These are phyloP conservation scores for Tigriopus californicus DNA, from an alignment of 2,888 invertebrate genomes.

Conservation along the genomic window DNA sequence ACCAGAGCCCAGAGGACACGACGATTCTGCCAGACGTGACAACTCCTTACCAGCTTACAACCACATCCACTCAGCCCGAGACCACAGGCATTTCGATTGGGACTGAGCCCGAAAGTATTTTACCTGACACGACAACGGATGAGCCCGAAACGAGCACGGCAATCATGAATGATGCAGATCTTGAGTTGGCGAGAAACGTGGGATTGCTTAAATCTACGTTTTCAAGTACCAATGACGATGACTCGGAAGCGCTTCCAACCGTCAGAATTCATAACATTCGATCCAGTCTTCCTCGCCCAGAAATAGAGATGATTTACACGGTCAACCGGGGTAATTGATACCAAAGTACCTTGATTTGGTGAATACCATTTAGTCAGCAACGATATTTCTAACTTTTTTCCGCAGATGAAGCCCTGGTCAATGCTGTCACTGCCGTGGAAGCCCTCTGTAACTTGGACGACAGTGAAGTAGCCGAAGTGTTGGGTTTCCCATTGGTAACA, in stretches of 20 bases:
- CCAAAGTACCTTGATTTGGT: background rate
- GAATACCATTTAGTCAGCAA: no score
- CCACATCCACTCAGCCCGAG: no score
- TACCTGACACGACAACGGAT: background rate
- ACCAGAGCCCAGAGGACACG: no score
- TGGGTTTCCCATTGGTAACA: conserved; percentile 2
- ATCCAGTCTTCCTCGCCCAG: background rate
- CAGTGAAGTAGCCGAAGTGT: background rate
- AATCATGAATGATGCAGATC: no score
- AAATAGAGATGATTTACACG: conserved; percentile 8
- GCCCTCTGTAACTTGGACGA: background rate
- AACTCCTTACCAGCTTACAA: no score
- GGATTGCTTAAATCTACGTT: no score
- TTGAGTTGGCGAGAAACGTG: no score
- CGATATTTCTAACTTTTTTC: background rate
- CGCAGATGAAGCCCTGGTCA: background rate
- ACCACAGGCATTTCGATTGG: no score
- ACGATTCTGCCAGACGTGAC: no score
- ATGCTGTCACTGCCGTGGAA: conserved; percentile 1
- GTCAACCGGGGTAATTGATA: background rate
- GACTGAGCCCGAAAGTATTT: no score
- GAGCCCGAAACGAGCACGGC: background rate
- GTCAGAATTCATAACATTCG: conserved; percentile 8
- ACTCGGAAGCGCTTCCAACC: background rate
- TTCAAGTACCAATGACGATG: no score